phyloP scores from a whole-genome alignment of 2,888 invertebrate genomes.

The Pyrgus malvae region DNA sequence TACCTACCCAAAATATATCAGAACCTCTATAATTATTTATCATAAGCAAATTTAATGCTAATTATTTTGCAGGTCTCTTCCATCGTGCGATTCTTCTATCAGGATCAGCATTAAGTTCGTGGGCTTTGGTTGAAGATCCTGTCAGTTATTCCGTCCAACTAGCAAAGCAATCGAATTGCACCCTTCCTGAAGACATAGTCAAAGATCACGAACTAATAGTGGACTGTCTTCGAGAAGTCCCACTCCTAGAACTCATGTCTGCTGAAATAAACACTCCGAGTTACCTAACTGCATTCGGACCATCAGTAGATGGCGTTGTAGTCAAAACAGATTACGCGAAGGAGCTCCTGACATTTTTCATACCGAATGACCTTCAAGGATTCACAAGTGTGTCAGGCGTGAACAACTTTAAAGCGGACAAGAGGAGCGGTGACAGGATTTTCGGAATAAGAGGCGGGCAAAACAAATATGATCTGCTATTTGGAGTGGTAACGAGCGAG shows the following conservation, averaged over 20 bases:
- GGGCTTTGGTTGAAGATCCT: slow-evolving; percentile 94
- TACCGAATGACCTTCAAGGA: slow-evolving; percentile 84
- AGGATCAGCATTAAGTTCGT: slow-evolving; percentile 93
- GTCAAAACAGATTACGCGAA: slow-evolving; percentile 94
- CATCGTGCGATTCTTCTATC: slow-evolving; percentile 93
- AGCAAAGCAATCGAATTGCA: slow-evolving; percentile 91
- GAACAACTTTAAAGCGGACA: slow-evolving; percentile 81
- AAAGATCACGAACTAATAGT: slow-evolving; percentile 93
- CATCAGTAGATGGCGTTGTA: slow-evolving; percentile 96
- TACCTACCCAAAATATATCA: too few species aligned
- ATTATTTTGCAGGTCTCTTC: slow-evolving; percentile 89
- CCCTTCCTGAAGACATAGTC: slow-evolving; percentile 90
- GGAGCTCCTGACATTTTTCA: slow-evolving; percentile 87
- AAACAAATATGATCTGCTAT: slow-evolving; percentile 91
- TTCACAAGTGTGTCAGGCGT: slow-evolving; percentile 83
- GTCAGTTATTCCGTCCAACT: slow-evolving; percentile 91
- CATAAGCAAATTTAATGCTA: too few species aligned
- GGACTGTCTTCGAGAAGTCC: slow-evolving; percentile 90
- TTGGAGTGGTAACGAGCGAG: slow-evolving; percentile 95
- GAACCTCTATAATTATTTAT: too few species aligned
- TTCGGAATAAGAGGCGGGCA: slow-evolving; percentile 79
- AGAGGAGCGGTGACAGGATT: slow-evolving; percentile 83
- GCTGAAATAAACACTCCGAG: slow-evolving; percentile 90
- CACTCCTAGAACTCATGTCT: slow-evolving; percentile 87
- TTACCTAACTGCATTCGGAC: slow-evolving; percentile 94